Evolutionary conservation across 2,113 vertebrate species (phyloP), one percentile per base, ranked within the genome.

Genomic region (Dromaius novaehollandiae): DNA sequence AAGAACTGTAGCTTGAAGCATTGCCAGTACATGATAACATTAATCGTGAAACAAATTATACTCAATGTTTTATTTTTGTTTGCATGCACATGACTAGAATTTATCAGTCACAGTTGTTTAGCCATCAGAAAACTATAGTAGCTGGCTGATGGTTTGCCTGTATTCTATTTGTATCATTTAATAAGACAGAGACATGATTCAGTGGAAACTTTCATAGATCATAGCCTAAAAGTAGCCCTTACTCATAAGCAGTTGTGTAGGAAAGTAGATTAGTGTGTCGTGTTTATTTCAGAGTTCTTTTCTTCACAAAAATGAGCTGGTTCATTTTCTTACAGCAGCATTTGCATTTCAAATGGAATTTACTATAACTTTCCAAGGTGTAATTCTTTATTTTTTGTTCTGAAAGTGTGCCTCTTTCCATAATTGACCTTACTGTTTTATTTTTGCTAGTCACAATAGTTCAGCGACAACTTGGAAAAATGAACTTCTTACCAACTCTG

Each of bases 1-100:
- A 81, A 80, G 96, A 92, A 89, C 91, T 8, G 22, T 93, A 94
- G 87, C 96, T 97, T 88, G 79, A 95, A 96, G 83, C 75, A 56
- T 50, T 96, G 74, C 64, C 95, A 94, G 94, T 90, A 96, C 96
- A 93, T 85, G 88, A 78, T 87, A 55, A 68, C 89, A 93, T 98
- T 97, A 98, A 97, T 98, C 96, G 97, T 95, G 95, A 90, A 96
- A 91, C 77, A 94, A 96, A 64, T 96, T 89, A 65, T 79, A 78
- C 71, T 74, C 34, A 58, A 69, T 68, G 21, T 69, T 84, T 91
- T 88, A 90, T 95, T 96, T 92, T 91, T 83, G 53, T 96, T 96
- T 96, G 53, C 68, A 30, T 86, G 38, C 69, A 81, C 74, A 74
- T 90, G 91, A 70, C 86, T 95, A 42, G 20, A 64, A 89, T 77